These are phyloP conservation scores for Brachypodius melanocephalos DNA, from an alignment of 2,113 vertebrate species.

Conservation along the genomic window DNA sequence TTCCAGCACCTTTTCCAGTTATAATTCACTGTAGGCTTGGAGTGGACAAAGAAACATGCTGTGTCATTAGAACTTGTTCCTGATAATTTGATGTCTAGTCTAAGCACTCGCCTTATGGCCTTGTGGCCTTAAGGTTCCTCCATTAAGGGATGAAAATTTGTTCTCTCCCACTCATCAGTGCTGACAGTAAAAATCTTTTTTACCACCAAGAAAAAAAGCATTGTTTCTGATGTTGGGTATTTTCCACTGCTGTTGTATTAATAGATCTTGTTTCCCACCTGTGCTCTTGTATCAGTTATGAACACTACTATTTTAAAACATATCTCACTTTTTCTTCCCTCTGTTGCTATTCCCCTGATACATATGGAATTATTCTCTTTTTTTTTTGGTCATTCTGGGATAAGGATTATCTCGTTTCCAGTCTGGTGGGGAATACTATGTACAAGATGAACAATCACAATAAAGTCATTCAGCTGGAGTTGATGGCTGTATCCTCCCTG, in stretches of 20 bases:
- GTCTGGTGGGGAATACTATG: background rate
- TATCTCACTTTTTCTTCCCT: background rate
- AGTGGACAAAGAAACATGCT: background rate
- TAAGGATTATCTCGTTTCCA: background rate
- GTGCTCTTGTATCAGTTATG: background rate
- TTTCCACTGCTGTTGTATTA: background rate
- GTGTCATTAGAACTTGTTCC: background rate
- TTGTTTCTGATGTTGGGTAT: background rate
- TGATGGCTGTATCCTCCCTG: background rate
- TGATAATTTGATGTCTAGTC: background rate
- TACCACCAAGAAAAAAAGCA: background rate
- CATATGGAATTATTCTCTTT: background rate
- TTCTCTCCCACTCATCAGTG: background rate
- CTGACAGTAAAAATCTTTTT: background rate
- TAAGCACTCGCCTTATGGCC: background rate
- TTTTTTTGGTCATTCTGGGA: background rate
- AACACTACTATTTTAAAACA: background rate
- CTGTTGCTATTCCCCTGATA: background rate
- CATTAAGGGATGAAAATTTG: background rate
- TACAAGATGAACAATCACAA: background rate
- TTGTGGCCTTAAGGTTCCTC: background rate
- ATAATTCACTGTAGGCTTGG: background rate
- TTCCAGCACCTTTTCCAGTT: background rate
- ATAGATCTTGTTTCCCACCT: background rate
- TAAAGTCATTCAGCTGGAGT: background rate